phyloP scores from a whole-genome alignment of 2,113 vertebrate species.

The Prochilodus magdalenae region DNA sequence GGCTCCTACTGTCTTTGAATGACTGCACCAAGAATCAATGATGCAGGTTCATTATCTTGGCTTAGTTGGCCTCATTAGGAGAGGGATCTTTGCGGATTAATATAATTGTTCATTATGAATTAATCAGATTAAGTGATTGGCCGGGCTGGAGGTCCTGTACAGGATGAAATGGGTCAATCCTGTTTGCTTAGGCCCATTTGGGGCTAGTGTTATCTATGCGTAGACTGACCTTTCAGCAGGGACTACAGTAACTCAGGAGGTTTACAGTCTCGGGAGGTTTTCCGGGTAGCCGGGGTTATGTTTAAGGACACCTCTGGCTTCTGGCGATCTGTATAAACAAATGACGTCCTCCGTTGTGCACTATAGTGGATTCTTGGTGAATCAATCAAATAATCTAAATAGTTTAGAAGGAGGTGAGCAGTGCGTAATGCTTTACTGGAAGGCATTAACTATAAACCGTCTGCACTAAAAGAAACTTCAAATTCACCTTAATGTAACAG shows the following conservation, averaged over 20 bases:
- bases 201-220: conserved; percentile 44
- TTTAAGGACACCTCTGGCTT: background rate
- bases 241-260: conserved; percentile 12
- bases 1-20: conserved; percentile 39
- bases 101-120: conserved; percentile 56
- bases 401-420: conserved; percentile 4
- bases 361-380: background rate
- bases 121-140: conserved; percentile 55
- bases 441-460: background rate
- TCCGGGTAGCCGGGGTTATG: background rate
- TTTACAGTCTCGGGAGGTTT: conserved; percentile 12
- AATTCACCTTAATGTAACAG: background rate
- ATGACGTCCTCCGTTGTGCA: background rate
- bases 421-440: conserved; percentile 3
- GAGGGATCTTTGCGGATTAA: conserved; percentile 54
- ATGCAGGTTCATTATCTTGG: conserved; percentile 43
- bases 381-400: background rate
- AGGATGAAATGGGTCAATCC: conserved; percentile 27
- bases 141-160: conserved; percentile 20
- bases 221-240: conserved; percentile 36
- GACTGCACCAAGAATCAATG: conserved; percentile 37
- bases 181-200: conserved; percentile 41
- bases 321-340: background rate
- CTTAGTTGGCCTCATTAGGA: conserved; percentile 47
- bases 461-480: background rate